phyloP scores from a whole-genome alignment of 2,888 invertebrate genomes.

The Megalurothrips usitatus region DNA sequence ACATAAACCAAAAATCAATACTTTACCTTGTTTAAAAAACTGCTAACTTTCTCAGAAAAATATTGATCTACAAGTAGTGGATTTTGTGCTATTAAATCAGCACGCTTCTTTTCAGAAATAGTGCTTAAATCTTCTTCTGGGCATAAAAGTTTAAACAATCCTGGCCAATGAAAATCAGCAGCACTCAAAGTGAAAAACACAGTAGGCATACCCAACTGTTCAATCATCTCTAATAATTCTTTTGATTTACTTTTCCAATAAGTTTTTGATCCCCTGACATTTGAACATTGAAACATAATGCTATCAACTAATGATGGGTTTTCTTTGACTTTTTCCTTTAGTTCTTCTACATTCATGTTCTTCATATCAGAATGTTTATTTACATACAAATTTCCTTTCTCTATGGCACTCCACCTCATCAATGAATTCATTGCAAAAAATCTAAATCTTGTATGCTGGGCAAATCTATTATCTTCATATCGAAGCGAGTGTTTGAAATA shows the following conservation, averaged over 20 bases:
- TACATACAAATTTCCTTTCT: background rate
- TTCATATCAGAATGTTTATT: background rate
- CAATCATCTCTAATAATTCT: slow-evolving; percentile 35
- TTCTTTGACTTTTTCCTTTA: slow-evolving; percentile 12
- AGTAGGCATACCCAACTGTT: slow-evolving; percentile 35
- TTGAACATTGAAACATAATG: slow-evolving; percentile 33
- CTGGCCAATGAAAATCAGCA: slow-evolving; percentile 36
- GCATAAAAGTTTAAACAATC: slow-evolving; percentile 31
- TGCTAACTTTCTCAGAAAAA: slow-evolving; percentile 28
- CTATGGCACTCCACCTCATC: background rate
- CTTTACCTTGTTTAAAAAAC: background rate
- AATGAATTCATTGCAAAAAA: slow-evolving; percentile 31
- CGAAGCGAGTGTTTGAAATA: slow-evolving; percentile 29
- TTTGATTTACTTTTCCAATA: slow-evolving; percentile 32
- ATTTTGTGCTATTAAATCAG: slow-evolving; percentile 31
- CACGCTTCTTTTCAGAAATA: slow-evolving; percentile 13
- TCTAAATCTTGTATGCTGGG: slow-evolving; percentile 27
- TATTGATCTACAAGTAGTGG: slow-evolving; percentile 30
- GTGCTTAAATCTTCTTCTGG: background rate
- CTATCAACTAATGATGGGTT: slow-evolving; percentile 3
- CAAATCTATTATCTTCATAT: slow-evolving; percentile 31
- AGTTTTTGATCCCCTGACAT: slow-evolving; percentile 33
- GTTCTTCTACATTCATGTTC: background rate
- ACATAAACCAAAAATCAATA: too few relatives aligned
- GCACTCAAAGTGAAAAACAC: slow-evolving; percentile 36